Conservation (phyloP, 2,113 vertebrate genomes). For the Trinectes maculatus region DNA sequence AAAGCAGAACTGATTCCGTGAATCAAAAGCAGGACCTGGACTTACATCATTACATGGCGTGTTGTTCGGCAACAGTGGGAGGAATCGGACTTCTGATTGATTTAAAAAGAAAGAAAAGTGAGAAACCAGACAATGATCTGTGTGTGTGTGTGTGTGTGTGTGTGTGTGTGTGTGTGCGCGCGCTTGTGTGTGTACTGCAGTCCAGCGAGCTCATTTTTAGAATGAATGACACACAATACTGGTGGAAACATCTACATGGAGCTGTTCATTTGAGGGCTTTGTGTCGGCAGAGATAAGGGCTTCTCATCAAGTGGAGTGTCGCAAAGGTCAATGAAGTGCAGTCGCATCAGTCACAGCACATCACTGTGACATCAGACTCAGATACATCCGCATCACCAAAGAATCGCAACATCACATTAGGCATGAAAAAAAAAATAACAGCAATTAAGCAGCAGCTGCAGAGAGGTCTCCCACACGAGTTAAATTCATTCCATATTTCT, state of each 20-base stretch:
- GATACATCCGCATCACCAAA: slow-evolving; percentile 7
- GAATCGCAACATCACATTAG: neutral
- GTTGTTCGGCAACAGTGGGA: neutral
- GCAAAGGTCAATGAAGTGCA: slow-evolving; percentile 18
- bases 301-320: slow-evolving; percentile 28
- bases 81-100: neutral
- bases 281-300: slow-evolving; percentile 26
- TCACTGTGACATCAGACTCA: slow-evolving; percentile 8
- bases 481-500: too few species aligned
- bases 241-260: slow-evolving; percentile 21
- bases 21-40: slow-evolving; percentile 13
- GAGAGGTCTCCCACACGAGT: too few species aligned
- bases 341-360: slow-evolving; percentile 21
- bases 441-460: neutral
- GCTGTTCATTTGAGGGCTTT: slow-evolving; percentile 18
- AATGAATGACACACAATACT: slow-evolving; percentile 7
- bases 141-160: neutral
- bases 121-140: neutral
- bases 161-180: neutral
- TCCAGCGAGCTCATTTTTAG: neutral
- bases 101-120: neutral
- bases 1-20: slow-evolving; percentile 20
- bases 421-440: neutral
- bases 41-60: slow-evolving; percentile 8
- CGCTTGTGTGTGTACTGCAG: too few species aligned